Conservation (phyloP, 2,797 vertebrate species). For the Enoplosus armatus region DNA sequence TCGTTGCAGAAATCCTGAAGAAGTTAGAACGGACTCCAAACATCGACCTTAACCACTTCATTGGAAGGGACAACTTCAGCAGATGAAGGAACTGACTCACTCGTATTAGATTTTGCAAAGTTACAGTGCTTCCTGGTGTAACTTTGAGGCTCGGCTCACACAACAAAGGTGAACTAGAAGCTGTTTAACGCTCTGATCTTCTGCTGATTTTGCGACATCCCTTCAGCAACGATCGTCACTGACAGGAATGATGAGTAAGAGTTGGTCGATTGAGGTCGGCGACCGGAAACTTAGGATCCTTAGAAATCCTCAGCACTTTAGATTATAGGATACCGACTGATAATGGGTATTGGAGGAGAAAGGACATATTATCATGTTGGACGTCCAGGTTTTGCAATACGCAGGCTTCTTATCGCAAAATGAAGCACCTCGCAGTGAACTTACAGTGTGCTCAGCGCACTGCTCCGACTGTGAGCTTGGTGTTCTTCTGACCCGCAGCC, state of each 20-base stretch:
- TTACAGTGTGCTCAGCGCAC: background rate
- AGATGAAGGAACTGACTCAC: background rate
- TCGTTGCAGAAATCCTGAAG: background rate
- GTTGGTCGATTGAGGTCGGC: too few relatives aligned
- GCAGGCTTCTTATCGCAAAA: conserved; percentile 2
- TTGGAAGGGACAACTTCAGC: background rate
- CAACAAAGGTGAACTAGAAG: too few relatives aligned
- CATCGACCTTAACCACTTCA: conserved; percentile 8
- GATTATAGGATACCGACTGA: too few relatives aligned
- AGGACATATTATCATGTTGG: background rate
- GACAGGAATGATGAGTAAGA: too few relatives aligned
- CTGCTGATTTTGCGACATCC: too few relatives aligned
- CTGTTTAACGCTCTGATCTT: too few relatives aligned
- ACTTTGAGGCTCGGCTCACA: too few relatives aligned
- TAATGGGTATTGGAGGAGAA: background rate
- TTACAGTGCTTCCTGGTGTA: conserved; percentile 1
- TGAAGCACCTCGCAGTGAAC: background rate
- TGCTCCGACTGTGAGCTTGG: background rate
- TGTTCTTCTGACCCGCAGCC: conserved; percentile 26
- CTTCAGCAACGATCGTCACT: too few relatives aligned
- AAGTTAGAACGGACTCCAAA: background rate
- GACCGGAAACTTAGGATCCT: too few relatives aligned
- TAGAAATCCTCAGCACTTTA: too few relatives aligned
- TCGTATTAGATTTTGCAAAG: conserved; percentile 15
- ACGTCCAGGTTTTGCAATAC: background rate